Evolutionary conservation across 2,113 vertebrate genomes (phyloP).

Genomic region (Charina bottae): DNA sequence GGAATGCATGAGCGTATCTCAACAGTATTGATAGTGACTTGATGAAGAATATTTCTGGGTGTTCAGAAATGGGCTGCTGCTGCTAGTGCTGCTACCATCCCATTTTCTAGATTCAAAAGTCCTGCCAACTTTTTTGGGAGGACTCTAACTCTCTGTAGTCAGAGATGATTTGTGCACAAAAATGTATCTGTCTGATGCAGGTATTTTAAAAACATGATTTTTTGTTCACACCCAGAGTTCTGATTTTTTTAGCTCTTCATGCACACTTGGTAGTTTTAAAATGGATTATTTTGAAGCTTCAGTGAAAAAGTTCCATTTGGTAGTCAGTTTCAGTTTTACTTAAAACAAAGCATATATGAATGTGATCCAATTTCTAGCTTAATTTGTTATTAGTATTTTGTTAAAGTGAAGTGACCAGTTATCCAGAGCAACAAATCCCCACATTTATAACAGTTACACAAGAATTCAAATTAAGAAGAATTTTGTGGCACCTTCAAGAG

Average conservation of each 20-base stretch:
- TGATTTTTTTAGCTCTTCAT: neutral
- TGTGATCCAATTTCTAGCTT: neutral
- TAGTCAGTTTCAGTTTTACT: neutral
- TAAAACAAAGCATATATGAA: neutral
- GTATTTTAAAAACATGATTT: too few species aligned
- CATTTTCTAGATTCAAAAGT: neutral
- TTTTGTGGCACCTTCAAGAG: neutral
- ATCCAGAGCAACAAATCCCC: neutral
- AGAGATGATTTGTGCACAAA: neutral
- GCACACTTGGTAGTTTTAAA: neutral
- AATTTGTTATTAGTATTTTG: neutral
- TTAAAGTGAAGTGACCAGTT: neutral
- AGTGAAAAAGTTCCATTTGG: neutral
- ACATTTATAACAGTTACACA: neutral
- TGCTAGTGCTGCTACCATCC: neutral
- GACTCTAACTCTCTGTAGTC: too few species aligned
- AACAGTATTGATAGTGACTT: neutral
- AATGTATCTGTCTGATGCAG: too few species aligned
- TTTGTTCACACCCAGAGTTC: too few species aligned
- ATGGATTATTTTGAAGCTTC: neutral
- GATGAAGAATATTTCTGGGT: neutral
- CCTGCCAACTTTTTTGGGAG: neutral
- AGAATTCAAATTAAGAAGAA: neutral
- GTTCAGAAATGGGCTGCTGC: neutral
- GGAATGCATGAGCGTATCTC: too few species aligned